Conservation (phyloP, 2,797 vertebrate species). For the Coracias cyanogaster region DNA sequence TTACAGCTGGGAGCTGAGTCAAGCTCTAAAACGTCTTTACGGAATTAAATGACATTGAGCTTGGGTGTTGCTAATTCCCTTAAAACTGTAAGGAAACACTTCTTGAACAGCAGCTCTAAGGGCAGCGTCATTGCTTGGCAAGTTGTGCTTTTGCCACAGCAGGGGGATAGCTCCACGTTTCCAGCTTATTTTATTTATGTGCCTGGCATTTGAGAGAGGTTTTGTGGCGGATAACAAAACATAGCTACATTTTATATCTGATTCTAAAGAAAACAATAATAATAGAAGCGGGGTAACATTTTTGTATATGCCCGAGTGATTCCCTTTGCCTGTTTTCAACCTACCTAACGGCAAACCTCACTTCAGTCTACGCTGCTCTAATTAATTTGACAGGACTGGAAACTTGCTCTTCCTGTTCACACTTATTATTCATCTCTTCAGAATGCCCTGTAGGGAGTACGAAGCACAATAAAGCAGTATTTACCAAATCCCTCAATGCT, state of each 20-base stretch:
- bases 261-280: not conserved
- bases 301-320: conserved; percentile 44
- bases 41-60: conserved; percentile 39
- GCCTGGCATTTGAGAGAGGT: not conserved
- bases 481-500: conserved; percentile 63
- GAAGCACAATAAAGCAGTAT: conserved; percentile 63
- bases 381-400: conserved; percentile 80
- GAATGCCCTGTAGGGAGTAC: conserved; percentile 66
- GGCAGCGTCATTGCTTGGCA: not conserved
- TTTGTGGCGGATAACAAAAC: not conserved
- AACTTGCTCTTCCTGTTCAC: conserved; percentile 78
- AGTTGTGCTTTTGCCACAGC: not conserved
- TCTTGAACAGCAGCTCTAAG: not conserved
- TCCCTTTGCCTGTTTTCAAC: conserved; percentile 68
- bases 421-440: conserved; percentile 76
- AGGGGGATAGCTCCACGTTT: not conserved
- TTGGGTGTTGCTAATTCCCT: conserved; percentile 20
- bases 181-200: conserved; percentile 10
- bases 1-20: conserved; percentile 28
- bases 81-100: conserved; percentile 27
- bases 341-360: conserved; percentile 70
- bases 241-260: conserved; percentile 10
- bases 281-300: not conserved
- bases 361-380: conserved; percentile 71
- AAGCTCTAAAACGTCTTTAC: not conserved